phyloP scores from a whole-genome alignment of 1,140 invertebrate genomes.

The Trichonephila clavata region DNA sequence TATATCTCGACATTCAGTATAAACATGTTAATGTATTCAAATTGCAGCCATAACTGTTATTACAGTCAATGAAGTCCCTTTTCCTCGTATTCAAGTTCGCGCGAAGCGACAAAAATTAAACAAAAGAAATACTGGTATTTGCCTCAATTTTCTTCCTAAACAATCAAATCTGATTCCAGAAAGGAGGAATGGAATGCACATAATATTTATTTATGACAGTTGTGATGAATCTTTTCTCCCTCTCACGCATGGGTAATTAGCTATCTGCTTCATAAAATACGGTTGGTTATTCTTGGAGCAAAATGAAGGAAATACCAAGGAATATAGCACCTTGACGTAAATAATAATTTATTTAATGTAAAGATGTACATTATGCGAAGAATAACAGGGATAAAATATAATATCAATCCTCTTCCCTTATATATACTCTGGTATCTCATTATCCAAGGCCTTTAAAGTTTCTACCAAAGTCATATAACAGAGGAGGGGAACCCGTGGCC shows the following conservation, averaged over 20 bases:
- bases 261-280: not conserved
- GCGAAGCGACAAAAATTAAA: slow-evolving; percentile 15
- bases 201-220: not conserved
- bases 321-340: too few species aligned
- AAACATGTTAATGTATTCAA: slow-evolving; percentile 75
- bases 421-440: too few species aligned
- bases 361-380: too few species aligned
- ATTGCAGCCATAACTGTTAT: slow-evolving; percentile 63
- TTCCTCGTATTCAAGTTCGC: not conserved
- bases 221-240: not conserved
- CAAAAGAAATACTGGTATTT: not conserved
- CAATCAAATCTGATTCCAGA: not conserved
- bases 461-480: too few species aligned
- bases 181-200: not conserved
- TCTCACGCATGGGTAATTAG: not conserved
- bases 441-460: too few species aligned
- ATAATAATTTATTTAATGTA: too few species aligned
- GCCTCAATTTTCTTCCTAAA: not conserved
- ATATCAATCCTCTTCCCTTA: too few species aligned
- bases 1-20: slow-evolving; percentile 49
- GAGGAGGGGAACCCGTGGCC: too few species aligned
- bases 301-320: not conserved
- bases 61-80: slow-evolving; percentile 33
- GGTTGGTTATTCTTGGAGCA: not conserved
- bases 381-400: too few species aligned